Evolutionary conservation across 2,888 invertebrate species (phyloP), one percentile per base, ranked within the genome.

Genomic region (Aethes cnicana): DNA sequence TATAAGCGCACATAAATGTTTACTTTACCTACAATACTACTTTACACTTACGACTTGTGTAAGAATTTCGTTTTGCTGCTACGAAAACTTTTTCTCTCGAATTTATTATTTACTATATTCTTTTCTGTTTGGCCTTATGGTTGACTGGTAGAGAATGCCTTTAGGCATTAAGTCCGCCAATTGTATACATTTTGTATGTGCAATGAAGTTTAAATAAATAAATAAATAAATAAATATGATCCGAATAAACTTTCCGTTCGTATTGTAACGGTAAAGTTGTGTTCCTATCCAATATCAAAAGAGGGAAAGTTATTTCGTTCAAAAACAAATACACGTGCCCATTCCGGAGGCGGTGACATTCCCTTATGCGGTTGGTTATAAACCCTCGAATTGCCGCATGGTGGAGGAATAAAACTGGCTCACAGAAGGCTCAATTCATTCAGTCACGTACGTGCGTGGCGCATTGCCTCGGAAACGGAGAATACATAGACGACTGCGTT

Each of bases 311-410:
- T 64, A 64, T 68, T 62, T 64, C 55, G 44, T 57, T 57, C 52
- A 58, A 68, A 66, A 68, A 68, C 61, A 74, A 72, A 74, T 69
- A 68, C 56, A 55, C 54, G 62, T 57, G 58, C 62, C 62, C 55
- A 47, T 59, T 60, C 44, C 58, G 55, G 37, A 57, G 61, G 60
- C 44, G 58, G 59, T 54, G 65, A 66, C 64, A 60, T 67, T 63
- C 68, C 71, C 70, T 59, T 63, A 56, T 70, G 65, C 59, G 66
- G 65, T 74, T 72, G 69, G 68, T 74, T 80, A 71, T 74, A 72
- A 77, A 78, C 67, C 74, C 69, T 66, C 69, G 64, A 77, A 78
- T 70, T 65, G 65, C 69, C 69, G 67, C 62, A 66, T 69, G 69
- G 64, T 61, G 59, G 50, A 54, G 65, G 60, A 70, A 80, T 77